A percentile compares a stretch with the other conserved stretches of the same genome.
Evolutionary conservation across 2,797 vertebrate genomes (phyloP).

Genomic region (Parambassis ranga): DNA sequence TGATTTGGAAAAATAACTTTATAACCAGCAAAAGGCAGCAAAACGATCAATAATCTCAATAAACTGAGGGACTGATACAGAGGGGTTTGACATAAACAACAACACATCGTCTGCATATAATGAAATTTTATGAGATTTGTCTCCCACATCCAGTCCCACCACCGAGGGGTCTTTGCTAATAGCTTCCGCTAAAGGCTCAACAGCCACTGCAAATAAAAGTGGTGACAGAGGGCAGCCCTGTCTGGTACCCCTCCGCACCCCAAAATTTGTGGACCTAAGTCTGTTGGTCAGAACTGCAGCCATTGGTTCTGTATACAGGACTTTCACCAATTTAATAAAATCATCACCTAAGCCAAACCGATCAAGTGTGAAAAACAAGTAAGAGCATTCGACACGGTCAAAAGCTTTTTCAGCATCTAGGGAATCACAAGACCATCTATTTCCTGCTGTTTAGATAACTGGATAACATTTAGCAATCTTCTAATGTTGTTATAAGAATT

Average conservation of each 20-base stretch:
- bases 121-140: not conserved
- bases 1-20: not conserved
- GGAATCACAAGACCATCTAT: not conserved
- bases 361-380: not conserved
- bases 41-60: not conserved
- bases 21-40: not conserved
- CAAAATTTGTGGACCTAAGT: not conserved
- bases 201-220: no score
- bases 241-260: no score
- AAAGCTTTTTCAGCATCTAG: not conserved
- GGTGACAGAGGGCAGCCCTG: no score
- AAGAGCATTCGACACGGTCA: not conserved
- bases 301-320: not conserved
- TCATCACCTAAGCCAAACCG: not conserved
- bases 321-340: slow-evolving; percentile 4
- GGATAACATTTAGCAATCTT: slow-evolving; percentile 6
- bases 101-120: not conserved
- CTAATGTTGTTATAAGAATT: not conserved
- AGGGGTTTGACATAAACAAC: not conserved
- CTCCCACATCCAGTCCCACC: not conserved
- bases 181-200: no score
- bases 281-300: not conserved
- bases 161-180: no score
- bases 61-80: not conserved
- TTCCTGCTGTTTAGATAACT: not conserved